phyloP scores from a whole-genome alignment of 2,113 vertebrate species.

The Trichechus manatus region DNA sequence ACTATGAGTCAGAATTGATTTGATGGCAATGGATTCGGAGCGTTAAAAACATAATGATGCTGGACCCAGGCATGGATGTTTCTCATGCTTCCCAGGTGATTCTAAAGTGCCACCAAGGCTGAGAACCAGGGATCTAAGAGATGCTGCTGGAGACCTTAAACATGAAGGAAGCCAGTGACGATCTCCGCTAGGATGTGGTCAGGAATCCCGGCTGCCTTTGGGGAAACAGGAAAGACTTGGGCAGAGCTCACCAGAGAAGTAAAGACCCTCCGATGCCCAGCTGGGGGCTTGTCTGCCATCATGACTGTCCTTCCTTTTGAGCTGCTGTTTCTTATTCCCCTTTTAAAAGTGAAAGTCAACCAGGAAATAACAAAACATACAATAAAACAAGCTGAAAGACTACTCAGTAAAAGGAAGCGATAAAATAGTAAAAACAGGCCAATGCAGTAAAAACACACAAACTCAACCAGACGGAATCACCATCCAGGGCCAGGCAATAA shows the following conservation, averaged over 20 bases:
- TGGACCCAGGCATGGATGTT: not conserved
- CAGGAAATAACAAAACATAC: constrained; percentile 74
- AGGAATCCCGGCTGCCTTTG: not conserved
- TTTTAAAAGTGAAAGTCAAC: constrained; percentile 66
- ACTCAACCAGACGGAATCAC: constrained; percentile 57
- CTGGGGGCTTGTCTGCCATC: not conserved
- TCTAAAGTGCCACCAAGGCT: not conserved
- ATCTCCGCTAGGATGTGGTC: not conserved
- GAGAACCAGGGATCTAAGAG: not conserved
- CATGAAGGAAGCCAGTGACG: not conserved
- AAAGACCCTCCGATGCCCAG: not conserved
- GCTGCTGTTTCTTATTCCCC: constrained; percentile 25
- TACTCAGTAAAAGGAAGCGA: constrained; percentile 74
- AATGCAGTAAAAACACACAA: constrained; percentile 38
- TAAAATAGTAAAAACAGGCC: constrained; percentile 64
- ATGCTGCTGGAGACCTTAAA: not conserved
- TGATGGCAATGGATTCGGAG: not conserved
- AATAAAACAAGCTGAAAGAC: constrained; percentile 73
- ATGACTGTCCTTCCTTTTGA: not conserved
- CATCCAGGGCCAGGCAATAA: constrained; percentile 58
- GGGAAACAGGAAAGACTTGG: not conserved
- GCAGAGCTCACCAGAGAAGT: not conserved
- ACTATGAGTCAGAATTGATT: not conserved
- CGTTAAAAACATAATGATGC: not conserved
- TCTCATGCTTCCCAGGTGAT: not conserved